Evolutionary conservation across 2,888 invertebrate species (phyloP), one percentile per base, ranked within the genome.

Genomic region (Ceriagrion tenellum): DNA sequence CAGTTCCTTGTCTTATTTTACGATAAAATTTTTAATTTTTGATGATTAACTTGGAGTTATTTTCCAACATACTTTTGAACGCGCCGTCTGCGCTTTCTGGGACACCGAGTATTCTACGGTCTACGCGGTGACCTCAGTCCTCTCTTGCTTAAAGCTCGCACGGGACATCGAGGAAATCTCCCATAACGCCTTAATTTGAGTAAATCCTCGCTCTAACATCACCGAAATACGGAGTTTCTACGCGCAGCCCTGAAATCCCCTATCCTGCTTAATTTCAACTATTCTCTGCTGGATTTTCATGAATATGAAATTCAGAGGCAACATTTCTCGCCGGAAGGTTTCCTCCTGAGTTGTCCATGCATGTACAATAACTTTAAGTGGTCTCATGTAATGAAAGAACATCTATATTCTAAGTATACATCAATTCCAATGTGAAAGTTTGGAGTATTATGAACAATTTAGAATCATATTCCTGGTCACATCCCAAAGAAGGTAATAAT

Each of bases 301-400:
- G 69, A n/a, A n/a, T 69, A n/a, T n/a, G 69, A 69, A 69, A 69
- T n/a, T n/a, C n/a, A n/a, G 69, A 69, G n/a, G 20, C n/a, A 69
- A n/a, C 69, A 26, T 26, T n/a, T 69, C n/a, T n/a, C 0, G n/a
- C 8, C 69, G n/a, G 69, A n/a, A n/a, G n/a, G n/a, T n/a, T n/a
- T n/a, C 69, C 69, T 69, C 12, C 12, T 59, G 20, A n/a, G 26
- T 69, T 26, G 12, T n/a, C 20, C 69, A n/a, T 26, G 69, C 20
- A n/a, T 69, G 6, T n/a, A 26, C 12, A 12, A n/a, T 69, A 12
- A 4, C n/a, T n/a, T 69, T 26, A n/a, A 69, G 20, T 12, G 16
- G 69, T 69, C n/a, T 13, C 20, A 13, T 20, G 18, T 3, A 59
- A 59, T 59, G 16, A 8, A 59, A 59, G 13, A 59, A 59, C 2